These are phyloP conservation scores for Apotomis turbidana DNA, from an alignment of 2,888 invertebrate species.

Conservation along the genomic window DNA sequence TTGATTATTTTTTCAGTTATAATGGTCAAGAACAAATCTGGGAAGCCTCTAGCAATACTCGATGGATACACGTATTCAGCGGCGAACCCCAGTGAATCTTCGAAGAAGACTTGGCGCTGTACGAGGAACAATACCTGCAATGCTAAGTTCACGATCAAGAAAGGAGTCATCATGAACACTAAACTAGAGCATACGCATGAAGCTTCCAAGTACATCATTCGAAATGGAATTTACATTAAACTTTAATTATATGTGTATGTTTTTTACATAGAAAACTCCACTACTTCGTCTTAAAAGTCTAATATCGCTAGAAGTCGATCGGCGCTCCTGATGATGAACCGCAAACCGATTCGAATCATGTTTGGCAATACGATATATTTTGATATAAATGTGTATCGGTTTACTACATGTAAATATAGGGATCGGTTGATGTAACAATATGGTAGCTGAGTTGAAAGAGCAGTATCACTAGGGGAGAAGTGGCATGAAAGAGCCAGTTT, in stretches of 20 bases:
- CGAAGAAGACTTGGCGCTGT: constrained; percentile 1
- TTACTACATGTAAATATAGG: no score
- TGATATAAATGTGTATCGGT: no score
- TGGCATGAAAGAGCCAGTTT: no score
- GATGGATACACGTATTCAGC: background rate
- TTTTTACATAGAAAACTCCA: no score
- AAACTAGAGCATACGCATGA: constrained; percentile 9
- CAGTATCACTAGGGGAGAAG: no score
- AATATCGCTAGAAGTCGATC: no score
- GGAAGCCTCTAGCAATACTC: background rate
- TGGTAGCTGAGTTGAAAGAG: no score
- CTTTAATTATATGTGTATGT: background rate
- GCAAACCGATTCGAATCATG: no score
- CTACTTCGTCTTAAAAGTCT: no score
- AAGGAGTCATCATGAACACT: background rate
- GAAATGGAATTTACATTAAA: constrained; percentile 4
- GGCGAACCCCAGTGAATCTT: background rate
- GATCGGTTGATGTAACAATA: no score
- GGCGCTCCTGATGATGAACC: no score
- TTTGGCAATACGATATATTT: no score
- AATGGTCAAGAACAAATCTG: background rate
- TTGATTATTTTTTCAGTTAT: background rate
- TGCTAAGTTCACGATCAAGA: constrained; percentile 1
- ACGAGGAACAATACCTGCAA: constrained; percentile 1
- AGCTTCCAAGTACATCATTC: background rate